Evolutionary conservation across 2,113 vertebrate species (phyloP).

Genomic region (Hippocampus comes): DNA sequence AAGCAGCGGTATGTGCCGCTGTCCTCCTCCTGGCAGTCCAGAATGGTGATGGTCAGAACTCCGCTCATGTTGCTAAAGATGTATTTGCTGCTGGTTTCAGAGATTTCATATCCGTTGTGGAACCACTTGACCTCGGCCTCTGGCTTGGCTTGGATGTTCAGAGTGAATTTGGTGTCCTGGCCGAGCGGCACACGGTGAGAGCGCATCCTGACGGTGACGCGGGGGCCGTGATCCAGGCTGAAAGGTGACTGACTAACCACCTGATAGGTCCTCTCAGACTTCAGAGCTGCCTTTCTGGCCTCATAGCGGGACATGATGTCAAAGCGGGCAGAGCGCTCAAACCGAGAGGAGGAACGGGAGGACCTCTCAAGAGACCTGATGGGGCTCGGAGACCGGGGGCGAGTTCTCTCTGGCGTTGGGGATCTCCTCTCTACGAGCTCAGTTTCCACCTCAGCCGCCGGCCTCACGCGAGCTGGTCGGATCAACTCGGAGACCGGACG

Average conservation of each 20-base stretch:
- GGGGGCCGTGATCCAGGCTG: constrained; percentile 89
- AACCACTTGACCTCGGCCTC: constrained; percentile 88
- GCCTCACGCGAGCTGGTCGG: constrained; percentile 66
- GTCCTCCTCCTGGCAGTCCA: constrained; percentile 88
- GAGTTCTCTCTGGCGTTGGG: constrained; percentile 95
- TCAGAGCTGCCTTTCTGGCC: constrained; percentile 93
- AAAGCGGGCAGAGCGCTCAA: constrained; percentile 95
- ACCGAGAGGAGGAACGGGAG: constrained; percentile 86
- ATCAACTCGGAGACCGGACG: constrained; percentile 93
- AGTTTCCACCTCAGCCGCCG: constrained; percentile 66
- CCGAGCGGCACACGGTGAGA: constrained; percentile 88
- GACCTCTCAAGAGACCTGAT: constrained; percentile 86
- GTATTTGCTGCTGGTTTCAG: constrained; percentile 83
- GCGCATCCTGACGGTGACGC: constrained; percentile 94
- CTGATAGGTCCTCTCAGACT: constrained; percentile 92
- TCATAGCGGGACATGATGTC: constrained; percentile 98
- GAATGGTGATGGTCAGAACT: constrained; percentile 87
- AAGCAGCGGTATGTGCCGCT: constrained; percentile 91
- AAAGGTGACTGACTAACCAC: constrained; percentile 94
- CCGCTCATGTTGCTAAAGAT: constrained; percentile 87
- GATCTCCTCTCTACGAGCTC: constrained; percentile 82
- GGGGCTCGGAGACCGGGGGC: constrained; percentile 96
- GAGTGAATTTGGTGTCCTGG: constrained; percentile 90
- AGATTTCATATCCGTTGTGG: constrained; percentile 85
- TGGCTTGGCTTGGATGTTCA: constrained; percentile 94